Conservation (phyloP, 2,113 vertebrate species). For the Brienomyrus longianalis region DNA sequence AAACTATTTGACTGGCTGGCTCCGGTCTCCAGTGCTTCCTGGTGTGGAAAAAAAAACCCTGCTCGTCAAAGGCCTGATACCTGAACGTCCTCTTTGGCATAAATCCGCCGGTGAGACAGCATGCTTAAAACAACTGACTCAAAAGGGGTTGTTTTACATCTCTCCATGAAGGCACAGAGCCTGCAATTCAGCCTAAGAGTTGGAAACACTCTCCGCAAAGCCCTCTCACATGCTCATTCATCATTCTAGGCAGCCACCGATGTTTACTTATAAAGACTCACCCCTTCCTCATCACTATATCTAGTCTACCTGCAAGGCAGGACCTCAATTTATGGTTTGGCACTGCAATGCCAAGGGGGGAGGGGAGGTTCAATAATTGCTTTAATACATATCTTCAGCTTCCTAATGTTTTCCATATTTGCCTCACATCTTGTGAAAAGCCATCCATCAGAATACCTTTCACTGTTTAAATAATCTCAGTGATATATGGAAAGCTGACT, state of each 20-base stretch:
- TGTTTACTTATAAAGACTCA: conserved; percentile 58
- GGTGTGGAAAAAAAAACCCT: not conserved
- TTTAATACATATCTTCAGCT: conserved; percentile 91
- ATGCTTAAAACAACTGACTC: not conserved
- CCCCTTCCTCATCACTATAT: conserved; percentile 61
- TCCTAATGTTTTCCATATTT: conserved; percentile 79
- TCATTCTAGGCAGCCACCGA: conserved; percentile 57
- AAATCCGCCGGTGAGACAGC: not conserved
- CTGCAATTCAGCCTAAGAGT: conserved; percentile 34
- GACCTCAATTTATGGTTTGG: conserved; percentile 74
- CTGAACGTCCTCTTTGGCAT: not conserved
- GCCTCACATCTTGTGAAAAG: conserved; percentile 69
- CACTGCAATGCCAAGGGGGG: conserved; percentile 74
- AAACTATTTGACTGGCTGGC: not conserved
- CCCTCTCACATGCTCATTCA: conserved; percentile 53
- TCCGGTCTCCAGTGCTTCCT: not conserved
- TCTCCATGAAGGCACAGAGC: not conserved
- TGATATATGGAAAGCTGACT: conserved; percentile 83
- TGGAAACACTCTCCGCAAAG: conserved; percentile 44
- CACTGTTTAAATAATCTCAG: conserved; percentile 83
- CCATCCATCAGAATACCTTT: conserved; percentile 85
- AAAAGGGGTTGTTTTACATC: not conserved
- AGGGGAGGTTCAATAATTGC: conserved; percentile 93
- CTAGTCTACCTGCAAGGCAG: conserved; percentile 61
- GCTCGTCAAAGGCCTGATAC: not conserved